Percentiles rank a stretch among this genome's conserved stretches.
phyloP scores from a whole-genome alignment of 2,888 invertebrate genomes.

The Sylvicola fuscatus region DNA sequence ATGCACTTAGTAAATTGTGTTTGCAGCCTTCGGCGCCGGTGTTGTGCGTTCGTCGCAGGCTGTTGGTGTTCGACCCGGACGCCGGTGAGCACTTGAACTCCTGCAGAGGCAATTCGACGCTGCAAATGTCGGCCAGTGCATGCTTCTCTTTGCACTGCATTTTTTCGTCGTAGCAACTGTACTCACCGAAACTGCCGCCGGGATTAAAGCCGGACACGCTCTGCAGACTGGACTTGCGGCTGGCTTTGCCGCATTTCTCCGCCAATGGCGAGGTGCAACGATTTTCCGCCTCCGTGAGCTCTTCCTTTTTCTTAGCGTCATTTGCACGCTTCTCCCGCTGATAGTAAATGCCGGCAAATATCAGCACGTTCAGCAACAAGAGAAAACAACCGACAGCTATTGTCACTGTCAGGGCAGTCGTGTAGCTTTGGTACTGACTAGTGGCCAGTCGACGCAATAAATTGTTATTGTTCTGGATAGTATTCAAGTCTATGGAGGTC shows the following conservation, averaged over 20 bases:
- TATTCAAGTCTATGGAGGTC: conserved; percentile 24
- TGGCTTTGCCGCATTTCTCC: conserved; percentile 11
- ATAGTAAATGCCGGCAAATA: conserved; percentile 77
- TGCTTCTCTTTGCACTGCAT: conserved; percentile 31
- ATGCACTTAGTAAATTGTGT: conserved; percentile 7
- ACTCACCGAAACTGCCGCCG: conserved; percentile 35
- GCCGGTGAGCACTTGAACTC: conserved; percentile 38
- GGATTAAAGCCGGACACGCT: conserved; percentile 9
- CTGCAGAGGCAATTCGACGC: conserved; percentile 39
- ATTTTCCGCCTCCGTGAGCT: conserved; percentile 49
- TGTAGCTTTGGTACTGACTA: conserved; percentile 72
- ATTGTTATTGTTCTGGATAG: conserved; percentile 49
- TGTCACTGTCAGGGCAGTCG: conserved; percentile 71
- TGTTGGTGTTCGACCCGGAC: conserved; percentile 15
- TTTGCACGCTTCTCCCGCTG: conserved; percentile 46
- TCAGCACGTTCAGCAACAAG: conserved; percentile 58
- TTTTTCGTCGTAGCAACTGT: conserved; percentile 43
- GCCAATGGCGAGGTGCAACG: conserved; percentile 31
- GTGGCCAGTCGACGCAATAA: conserved; percentile 50
- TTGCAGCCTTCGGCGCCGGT: neutral
- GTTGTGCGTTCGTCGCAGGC: conserved; percentile 13
- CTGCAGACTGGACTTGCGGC: conserved; percentile 37
- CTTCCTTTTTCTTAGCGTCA: conserved; percentile 55
- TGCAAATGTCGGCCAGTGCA: conserved; percentile 34
- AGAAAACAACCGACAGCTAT: conserved; percentile 72